Evolutionary conservation across 1,140 invertebrate genomes (phyloP), one percentile per base, ranked within the genome.

Genomic region (Aphis gossypii): DNA sequence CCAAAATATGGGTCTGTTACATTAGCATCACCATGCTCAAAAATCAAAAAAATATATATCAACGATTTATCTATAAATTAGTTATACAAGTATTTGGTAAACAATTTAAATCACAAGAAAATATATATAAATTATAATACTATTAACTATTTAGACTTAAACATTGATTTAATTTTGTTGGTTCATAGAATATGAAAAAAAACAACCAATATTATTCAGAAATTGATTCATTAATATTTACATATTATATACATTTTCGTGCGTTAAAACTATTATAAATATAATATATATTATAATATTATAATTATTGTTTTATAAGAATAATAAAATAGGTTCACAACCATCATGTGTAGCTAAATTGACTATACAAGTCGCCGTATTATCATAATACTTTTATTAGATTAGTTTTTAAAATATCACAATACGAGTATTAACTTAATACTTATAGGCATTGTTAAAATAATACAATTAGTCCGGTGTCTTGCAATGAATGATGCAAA

Each of bases 281-380:
- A 4, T 20, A 18, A 4, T 20, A 18, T 18, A 51, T 18, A 18
- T 18, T 18, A 18, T 18, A 48, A 18, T 20, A 51, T 46, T 11
- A 46, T 46, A 46, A 46, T 46, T 51, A 46, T 46, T 51, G 18
- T 51, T 51, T 51, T 51, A 20, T 51, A 51, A 51, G 48, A 51
- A 51, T 30, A n/a, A 30, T 9, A n/a, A 68, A 68, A 68, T 68
- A 9, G 2, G 25, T 68, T 4, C n/a, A 18, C 60, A 76, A 14
- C 60, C 14, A 76, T n/a, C 3, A 41, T 41, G 14, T 76, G 60
- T 76, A 76, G 60, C 60, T 35, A 76, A 76, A 76, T 76, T 76
- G 60, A 76, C 60, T 76, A 76, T 35, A 76, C 60, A 76, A 76
- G 60, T 76, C n/a, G 60, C 60, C 60, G 60, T 76, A n/a, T 76